Evolutionary conservation across 1,140 invertebrate species (phyloP).

Genomic region (Rhagoletis pomonella): DNA sequence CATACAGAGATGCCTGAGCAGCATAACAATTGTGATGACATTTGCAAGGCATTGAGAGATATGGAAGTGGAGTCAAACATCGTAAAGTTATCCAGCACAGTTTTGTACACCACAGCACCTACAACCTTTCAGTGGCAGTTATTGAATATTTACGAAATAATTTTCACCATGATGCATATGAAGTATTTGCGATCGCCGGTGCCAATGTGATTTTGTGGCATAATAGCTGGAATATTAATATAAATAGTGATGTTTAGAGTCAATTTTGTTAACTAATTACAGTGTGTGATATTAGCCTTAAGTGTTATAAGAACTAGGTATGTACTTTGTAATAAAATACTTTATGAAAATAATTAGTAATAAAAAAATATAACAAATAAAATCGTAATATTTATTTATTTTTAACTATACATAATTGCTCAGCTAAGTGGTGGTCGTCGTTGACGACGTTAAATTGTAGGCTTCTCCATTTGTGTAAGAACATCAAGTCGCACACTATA

Average conservation of each 20-base stretch:
- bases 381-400: too few species aligned
- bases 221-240: not conserved
- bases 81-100: not conserved
- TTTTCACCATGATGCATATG: not conserved
- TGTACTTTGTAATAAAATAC: not conserved
- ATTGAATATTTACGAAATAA: not conserved
- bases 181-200: constrained; percentile 5
- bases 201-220: not conserved
- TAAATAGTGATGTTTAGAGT: too few species aligned
- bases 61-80: not conserved
- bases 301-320: not conserved
- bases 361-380: too few species aligned
- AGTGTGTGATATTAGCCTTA: not conserved
- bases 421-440: too few species aligned
- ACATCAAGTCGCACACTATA: too few species aligned
- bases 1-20: not conserved
- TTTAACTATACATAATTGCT: too few species aligned
- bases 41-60: not conserved
- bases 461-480: too few species aligned
- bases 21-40: not conserved
- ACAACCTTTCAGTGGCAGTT: not conserved
- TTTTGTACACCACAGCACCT: not conserved
- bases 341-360: too few species aligned
- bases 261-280: not conserved
- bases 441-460: too few species aligned